These are phyloP conservation scores for Clarias batrachus DNA, from an alignment of 2,113 vertebrate genomes.

Conservation along the genomic window DNA sequence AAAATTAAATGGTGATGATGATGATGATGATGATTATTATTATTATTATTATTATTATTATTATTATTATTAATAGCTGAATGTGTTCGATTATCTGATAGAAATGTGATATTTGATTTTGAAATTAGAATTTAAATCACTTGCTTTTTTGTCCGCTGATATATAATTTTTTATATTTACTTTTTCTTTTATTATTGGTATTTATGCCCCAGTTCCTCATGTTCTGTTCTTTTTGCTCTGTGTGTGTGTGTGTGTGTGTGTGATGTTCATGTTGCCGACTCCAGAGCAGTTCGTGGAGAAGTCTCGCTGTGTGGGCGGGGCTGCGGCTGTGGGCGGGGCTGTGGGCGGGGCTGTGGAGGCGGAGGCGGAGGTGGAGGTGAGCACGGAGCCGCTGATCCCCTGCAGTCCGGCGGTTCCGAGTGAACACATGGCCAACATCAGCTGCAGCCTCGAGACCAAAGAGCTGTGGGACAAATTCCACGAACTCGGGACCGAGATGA, in stretches of 20 bases:
- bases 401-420: constrained; percentile 88
- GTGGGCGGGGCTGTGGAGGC: constrained; percentile 66
- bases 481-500: constrained; percentile 98
- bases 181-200: not conserved
- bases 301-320: constrained; percentile 2
- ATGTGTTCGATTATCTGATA: not conserved
- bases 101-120: not conserved
- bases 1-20: no score
- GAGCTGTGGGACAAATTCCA: constrained; percentile 99
- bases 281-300: constrained; percentile 32
- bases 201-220: not conserved
- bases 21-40: no score
- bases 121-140: not conserved
- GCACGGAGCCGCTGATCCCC: constrained; percentile 94
- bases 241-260: not conserved
- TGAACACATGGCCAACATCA: constrained; percentile 97
- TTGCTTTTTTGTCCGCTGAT: not conserved
- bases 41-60: not conserved
- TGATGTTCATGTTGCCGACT: not conserved
- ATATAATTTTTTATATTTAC: not conserved
- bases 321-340: constrained; percentile 74
- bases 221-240: not conserved
- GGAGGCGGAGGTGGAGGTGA: constrained; percentile 68
- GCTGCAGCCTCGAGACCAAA: constrained; percentile 95
- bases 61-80: not conserved